Evolutionary conservation across 2,888 invertebrate genomes (phyloP).

Genomic region (Ophion ellenae): DNA sequence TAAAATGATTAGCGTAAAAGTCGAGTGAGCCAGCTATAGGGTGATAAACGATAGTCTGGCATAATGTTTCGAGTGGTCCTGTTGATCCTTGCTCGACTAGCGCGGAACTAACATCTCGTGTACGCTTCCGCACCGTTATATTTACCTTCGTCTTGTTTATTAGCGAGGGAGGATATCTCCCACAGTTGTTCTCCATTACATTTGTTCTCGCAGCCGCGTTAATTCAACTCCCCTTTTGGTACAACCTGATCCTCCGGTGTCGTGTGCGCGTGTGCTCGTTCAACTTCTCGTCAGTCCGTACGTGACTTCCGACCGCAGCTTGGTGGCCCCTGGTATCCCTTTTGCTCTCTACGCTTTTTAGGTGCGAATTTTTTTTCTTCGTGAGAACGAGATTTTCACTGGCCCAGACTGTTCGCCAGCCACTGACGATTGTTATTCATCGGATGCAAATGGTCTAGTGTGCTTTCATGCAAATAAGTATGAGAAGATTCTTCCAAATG

Average conservation of each 20-base stretch:
- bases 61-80: conserved; percentile 41
- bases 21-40: conserved; percentile 15
- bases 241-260: conserved; percentile 23
- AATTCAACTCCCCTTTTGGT: conserved; percentile 16
- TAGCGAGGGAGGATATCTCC: conserved; percentile 49
- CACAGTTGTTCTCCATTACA: conserved; percentile 37
- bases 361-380: not conserved
- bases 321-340: conserved; percentile 12
- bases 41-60: conserved; percentile 7
- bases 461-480: not conserved
- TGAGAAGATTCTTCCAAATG: not conserved
- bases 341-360: conserved; percentile 3
- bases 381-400: conserved; percentile 28
- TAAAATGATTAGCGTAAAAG: not conserved
- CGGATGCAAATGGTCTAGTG: not conserved
- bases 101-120: conserved; percentile 30
- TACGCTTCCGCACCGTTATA: conserved; percentile 33
- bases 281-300: conserved; percentile 44
- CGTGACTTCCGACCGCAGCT: conserved; percentile 52
- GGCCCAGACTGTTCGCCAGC: not conserved
- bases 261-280: conserved; percentile 28
- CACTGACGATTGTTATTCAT: not conserved
- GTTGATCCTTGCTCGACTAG: conserved; percentile 27
- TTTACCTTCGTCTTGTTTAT: conserved; percentile 52
- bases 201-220: conserved; percentile 40